Evolutionary conservation across 2,888 invertebrate species (phyloP).

Genomic region (Dryobotodes eremita): DNA sequence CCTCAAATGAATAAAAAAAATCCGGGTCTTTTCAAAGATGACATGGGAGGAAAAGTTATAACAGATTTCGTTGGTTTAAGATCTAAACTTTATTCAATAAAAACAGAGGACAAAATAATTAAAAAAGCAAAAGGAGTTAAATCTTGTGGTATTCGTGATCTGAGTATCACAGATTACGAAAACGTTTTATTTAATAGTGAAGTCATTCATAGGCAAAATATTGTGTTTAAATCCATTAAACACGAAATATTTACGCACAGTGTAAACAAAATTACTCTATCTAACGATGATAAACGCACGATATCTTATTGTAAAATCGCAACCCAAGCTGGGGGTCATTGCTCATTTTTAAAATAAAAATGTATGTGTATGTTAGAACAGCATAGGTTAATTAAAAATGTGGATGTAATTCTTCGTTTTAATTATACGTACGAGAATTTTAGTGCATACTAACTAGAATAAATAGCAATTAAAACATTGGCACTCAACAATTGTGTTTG

Average conservation of each 20-base stretch:
- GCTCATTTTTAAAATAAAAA: too few species aligned
- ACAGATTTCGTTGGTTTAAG: slow-evolving; percentile 8
- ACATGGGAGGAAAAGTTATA: not conserved
- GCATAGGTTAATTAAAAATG: too few species aligned
- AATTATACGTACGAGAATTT: too few species aligned
- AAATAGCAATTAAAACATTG: too few species aligned
- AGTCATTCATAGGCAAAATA: not conserved
- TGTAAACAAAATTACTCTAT: slow-evolving; percentile 4
- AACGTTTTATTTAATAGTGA: not conserved
- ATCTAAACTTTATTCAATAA: slow-evolving; percentile 5
- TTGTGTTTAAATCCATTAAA: slow-evolving; percentile 9
- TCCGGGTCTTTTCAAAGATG: not conserved
- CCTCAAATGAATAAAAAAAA: too few species aligned
- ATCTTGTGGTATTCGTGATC: not conserved
- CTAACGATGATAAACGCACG: slow-evolving; percentile 5
- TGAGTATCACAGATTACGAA: not conserved
- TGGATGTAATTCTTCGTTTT: too few species aligned
- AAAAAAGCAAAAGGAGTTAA: slow-evolving; percentile 16
- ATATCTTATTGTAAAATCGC: not conserved
- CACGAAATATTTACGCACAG: not conserved
- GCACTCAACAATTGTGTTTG: too few species aligned
- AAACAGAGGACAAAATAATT: not conserved
- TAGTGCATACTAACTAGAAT: too few species aligned
- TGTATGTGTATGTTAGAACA: too few species aligned
- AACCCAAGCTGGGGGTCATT: not conserved